Evolutionary conservation across 2,888 invertebrate species (phyloP), one percentile per base, ranked within the genome.

Genomic region (Zonitis immaculata): DNA sequence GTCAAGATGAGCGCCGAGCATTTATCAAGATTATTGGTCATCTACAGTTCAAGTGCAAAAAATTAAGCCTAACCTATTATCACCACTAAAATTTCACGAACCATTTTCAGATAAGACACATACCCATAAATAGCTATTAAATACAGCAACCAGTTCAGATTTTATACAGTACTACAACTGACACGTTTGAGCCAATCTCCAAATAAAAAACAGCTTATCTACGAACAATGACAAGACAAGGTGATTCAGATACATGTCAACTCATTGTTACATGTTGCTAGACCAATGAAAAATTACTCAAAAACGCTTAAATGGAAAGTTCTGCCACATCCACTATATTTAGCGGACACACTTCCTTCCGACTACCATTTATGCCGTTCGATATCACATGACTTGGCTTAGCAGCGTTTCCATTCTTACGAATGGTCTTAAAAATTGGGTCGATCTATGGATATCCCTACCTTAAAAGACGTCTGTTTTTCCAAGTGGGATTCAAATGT

Each of bases 211-310:
- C 51, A 56, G 51, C 44, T 51, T 26, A 42, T 32, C 49, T 54
- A 46, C 52, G 43, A 35, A 6, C 16, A 54, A 26, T 51, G 47
- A 42, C 58, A 65, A 49, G 60, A 60, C 35, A 60, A 62, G 56
- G 56, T 64, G 1, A 64, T 66, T 58, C 56, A 64, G n/a, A 52
- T 44, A 28, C 63, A 44, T 51, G 47, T 47, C 2, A 47, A 51
- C 1, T 39, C 51, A 46, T 27, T 46, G 7, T 46, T 42, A 20
- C 60, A 61, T 54, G 60, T 60, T 51, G 58, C 62, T 27, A 46
- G 28, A 47, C 45, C 42, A 51, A 60, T 11, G 20, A 58, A 62
- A 58, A 61, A 50, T 6, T 63, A 59, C 47, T 48, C 56, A 43
- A 57, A 62, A 59, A 61, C 59, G 26, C 42, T 42, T 1, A 39